phyloP scores from a whole-genome alignment of 2,113 vertebrate species.

The Spheniscus mendiculus region DNA sequence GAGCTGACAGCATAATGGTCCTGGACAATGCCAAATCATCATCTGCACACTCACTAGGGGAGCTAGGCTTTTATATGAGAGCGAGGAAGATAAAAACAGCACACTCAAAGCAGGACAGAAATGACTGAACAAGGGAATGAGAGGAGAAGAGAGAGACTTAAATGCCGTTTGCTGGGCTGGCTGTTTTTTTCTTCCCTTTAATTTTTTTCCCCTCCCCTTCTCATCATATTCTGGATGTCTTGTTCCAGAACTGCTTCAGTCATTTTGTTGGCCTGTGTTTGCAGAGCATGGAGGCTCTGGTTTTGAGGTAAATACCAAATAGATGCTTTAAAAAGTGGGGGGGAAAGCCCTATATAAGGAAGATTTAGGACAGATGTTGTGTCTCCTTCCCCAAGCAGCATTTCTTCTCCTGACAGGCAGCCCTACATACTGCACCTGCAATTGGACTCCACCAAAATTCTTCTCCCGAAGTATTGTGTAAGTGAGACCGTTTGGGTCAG shows the following conservation, averaged over 20 bases:
- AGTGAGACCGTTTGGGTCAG: not conserved
- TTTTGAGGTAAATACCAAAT: not conserved
- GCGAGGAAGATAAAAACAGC: slow-evolving; percentile 61
- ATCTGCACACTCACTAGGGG: slow-evolving; percentile 60
- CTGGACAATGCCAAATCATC: slow-evolving; percentile 67
- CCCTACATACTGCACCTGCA: not conserved
- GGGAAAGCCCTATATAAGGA: not conserved
- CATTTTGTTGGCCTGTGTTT: not conserved
- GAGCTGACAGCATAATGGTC: slow-evolving; percentile 63
- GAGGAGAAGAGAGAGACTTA: slow-evolving; percentile 32
- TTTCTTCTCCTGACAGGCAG: not conserved
- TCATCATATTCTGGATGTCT: not conserved
- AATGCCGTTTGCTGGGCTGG: slow-evolving; percentile 48
- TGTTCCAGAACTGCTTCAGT: slow-evolving; percentile 1
- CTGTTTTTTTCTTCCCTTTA: slow-evolving; percentile 6
- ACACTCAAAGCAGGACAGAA: slow-evolving; percentile 41
- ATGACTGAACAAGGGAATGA: slow-evolving; percentile 55
- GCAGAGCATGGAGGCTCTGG: not conserved
- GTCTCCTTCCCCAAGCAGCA: not conserved
- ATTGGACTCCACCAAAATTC: not conserved
- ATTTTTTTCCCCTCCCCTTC: not conserved
- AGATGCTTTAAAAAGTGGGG: not conserved
- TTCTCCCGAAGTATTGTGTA: not conserved
- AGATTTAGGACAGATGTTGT: not conserved
- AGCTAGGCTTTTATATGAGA: slow-evolving; percentile 54